Evolutionary conservation across 1,140 invertebrate genomes (phyloP), one percentile per base, ranked within the genome.

Genomic region (Diachasma alloeum): DNA sequence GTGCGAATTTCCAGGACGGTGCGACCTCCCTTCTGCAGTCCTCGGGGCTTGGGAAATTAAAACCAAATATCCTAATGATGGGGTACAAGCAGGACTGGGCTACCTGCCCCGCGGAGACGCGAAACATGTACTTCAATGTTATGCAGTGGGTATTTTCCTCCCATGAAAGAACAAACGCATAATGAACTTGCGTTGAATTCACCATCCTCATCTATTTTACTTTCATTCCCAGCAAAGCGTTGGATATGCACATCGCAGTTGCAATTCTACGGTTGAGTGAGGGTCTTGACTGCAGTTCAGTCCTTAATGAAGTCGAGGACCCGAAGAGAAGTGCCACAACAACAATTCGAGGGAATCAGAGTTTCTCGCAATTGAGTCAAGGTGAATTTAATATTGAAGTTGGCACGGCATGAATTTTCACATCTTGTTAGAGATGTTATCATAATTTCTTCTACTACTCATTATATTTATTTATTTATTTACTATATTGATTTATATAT

Each of bases 31-130:
- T 96, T 9, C 88, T 96, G 85, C 95, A 97, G 91, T 93, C 94
- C 0, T 93, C 93, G 22, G 97, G 97, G 11, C 91, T 98, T 67
- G 97, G 97, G 0, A 98, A 98, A 91, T 90, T 98, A 75, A 93
- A 92, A 80, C 97, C 97, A 0, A 98, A 98, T 84, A 96, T 98
- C 77, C 85, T 98, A 2, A 86, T 98, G 77, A 93, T 98, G 93
- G 98, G 98, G 6, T 98, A 95, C 88, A 99, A 98, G 88, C 91
- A 93, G 76, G 93, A 98, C 86, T 99, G 98, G 97, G 91, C 92
- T 77, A 93, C 90, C 0, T 96, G 96, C 85, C 90, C 93, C 6
- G 88, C 87, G 2, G 91, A 93, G 39, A 93, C 95, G 76, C 89
- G 97, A 8, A 91, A 93, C 36, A 94, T 96, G 85, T 99, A 99